phyloP scores from a whole-genome alignment of 1,140 invertebrate genomes.

The Argopecten irradians region DNA sequence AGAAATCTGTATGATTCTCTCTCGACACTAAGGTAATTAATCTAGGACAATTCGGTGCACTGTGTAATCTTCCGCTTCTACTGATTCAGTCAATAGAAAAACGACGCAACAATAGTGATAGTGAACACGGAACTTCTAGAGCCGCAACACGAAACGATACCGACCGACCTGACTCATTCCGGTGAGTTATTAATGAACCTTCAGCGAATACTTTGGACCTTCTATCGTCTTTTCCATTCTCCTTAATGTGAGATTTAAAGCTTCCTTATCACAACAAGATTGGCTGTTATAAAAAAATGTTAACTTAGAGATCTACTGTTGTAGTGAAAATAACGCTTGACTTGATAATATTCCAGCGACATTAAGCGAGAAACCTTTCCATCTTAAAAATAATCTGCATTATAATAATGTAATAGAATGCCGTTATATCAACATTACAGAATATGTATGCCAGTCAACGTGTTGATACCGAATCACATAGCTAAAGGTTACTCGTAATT shows the following conservation, averaged over 20 bases:
- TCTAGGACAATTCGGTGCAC: slow-evolving; percentile 1
- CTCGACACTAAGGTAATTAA: slow-evolving; percentile 22
- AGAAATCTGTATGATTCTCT: slow-evolving; percentile 3
- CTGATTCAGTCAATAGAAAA: not conserved
- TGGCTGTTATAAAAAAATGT: no score
- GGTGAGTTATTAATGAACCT: not conserved
- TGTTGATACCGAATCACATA: no score
- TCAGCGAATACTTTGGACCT: not conserved
- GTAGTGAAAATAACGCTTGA: no score
- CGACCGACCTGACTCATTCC: not conserved
- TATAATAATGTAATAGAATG: no score
- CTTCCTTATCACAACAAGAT: not conserved
- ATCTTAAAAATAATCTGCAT: no score
- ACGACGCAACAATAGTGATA: not conserved
- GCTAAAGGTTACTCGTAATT: not conserved
- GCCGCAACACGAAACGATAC: not conserved
- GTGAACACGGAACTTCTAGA: not conserved
- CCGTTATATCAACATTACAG: no score
- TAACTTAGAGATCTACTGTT: not conserved
- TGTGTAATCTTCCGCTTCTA: not conserved
- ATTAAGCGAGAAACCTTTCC: no score
- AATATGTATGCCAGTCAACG: no score
- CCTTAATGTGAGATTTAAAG: not conserved
- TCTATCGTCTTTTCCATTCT: not conserved
- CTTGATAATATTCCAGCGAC: no score